These are phyloP conservation scores for Dorcus parallelipipedus DNA, from an alignment of 2,888 invertebrate genomes.

Conservation along the genomic window DNA sequence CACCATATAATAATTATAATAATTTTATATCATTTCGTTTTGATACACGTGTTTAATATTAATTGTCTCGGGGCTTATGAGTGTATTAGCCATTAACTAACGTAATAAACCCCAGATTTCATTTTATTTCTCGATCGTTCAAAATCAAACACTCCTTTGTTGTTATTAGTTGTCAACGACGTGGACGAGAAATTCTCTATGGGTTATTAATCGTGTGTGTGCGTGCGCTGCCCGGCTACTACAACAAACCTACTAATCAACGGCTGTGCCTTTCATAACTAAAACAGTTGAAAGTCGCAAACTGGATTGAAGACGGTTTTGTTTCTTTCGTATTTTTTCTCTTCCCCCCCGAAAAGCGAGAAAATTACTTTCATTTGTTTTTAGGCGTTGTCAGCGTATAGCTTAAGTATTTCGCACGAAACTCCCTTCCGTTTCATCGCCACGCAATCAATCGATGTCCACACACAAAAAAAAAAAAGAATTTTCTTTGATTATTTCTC, in stretches of 20 bases:
- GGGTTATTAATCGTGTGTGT: too few species aligned
- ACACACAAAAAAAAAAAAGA: neutral
- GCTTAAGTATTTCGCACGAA: conserved; percentile 5
- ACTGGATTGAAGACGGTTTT: neutral
- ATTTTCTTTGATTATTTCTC: conserved; percentile 1
- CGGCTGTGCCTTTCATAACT: conserved; percentile 1
- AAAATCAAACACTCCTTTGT: too few species aligned
- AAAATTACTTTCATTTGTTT: conserved; percentile 5
- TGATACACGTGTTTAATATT: conserved; percentile 35
- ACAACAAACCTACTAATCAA: neutral
- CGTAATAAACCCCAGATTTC: conserved; percentile 21
- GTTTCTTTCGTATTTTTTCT: neutral
- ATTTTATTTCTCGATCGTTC: conserved; percentile 14
- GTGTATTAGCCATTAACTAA: conserved; percentile 14
- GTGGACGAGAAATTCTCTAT: neutral
- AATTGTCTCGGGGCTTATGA: conserved; percentile 22
- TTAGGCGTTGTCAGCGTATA: neutral
- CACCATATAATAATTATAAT: conserved; percentile 5
- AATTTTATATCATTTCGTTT: conserved; percentile 36
- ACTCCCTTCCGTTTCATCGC: neutral
- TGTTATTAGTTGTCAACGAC: conserved; percentile 14
- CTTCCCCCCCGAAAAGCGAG: neutral
- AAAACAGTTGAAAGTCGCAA: neutral
- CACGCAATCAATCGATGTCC: neutral
- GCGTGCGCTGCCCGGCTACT: too few species aligned